Conservation (phyloP, 2,888 invertebrate species). For the Schrankia costaestrigalis region DNA sequence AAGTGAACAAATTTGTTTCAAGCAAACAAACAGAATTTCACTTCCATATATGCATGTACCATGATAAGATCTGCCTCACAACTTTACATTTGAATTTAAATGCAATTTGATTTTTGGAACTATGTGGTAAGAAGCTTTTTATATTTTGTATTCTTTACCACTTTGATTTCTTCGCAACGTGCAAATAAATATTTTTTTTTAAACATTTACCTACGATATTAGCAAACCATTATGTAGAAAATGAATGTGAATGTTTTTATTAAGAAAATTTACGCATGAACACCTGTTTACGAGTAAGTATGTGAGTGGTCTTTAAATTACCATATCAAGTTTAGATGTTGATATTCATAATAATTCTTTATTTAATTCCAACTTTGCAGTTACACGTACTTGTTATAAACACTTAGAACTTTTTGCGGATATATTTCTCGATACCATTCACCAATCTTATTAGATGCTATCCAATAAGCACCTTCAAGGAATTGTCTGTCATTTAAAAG, state of each 20-base stretch:
- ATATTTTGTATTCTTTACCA: too few relatives aligned
- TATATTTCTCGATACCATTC: too few relatives aligned
- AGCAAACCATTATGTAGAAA: constrained; percentile 42
- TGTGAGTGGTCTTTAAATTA: constrained; percentile 29
- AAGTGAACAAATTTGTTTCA: constrained; percentile 21
- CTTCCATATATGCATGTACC: constrained; percentile 30
- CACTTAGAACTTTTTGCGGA: too few relatives aligned
- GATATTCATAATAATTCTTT: too few relatives aligned
- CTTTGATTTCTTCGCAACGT: constrained; percentile 26
- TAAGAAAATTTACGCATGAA: constrained; percentile 21
- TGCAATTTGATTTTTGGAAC: constrained; percentile 9
- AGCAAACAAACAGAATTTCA: constrained; percentile 29
- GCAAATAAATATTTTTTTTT: constrained; percentile 32
- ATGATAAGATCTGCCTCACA: constrained; percentile 17
- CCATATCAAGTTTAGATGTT: constrained; percentile 33
- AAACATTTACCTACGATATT: constrained; percentile 33
- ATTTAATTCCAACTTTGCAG: too few relatives aligned
- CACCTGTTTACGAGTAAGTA: constrained; percentile 33
- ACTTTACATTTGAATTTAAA: constrained; percentile 25
- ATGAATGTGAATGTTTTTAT: constrained; percentile 31
- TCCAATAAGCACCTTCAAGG: neutral
- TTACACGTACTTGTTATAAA: too few relatives aligned
- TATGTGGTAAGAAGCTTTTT: neutral
- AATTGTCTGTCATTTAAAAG: constrained; percentile 17
- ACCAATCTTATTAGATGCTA: constrained; percentile 1